These are phyloP conservation scores for Aegithalos caudatus DNA, from an alignment of 2,113 vertebrate species.

Conservation along the genomic window DNA sequence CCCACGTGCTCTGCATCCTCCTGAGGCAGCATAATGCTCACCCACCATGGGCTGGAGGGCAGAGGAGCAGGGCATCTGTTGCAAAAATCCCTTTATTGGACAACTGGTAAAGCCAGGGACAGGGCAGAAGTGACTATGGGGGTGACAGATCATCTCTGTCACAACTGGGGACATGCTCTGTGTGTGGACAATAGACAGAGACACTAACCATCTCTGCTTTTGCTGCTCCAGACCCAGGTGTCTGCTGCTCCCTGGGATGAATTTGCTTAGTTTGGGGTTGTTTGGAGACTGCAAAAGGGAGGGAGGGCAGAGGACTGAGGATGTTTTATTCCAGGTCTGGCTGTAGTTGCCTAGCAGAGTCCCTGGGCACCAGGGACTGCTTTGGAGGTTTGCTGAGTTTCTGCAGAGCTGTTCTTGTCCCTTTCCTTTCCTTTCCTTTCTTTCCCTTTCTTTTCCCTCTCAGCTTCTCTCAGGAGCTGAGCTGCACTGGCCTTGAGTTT, in stretches of 20 bases:
- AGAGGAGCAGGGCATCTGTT: neutral
- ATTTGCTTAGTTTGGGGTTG: neutral
- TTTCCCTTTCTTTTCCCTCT: too few species aligned
- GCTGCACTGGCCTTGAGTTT: neutral
- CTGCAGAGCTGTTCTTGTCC: neutral
- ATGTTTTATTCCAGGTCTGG: neutral
- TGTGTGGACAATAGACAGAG: neutral
- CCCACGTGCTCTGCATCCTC: neutral
- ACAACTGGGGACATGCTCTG: neutral
- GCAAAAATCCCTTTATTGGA: neutral
- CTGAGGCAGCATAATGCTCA: neutral
- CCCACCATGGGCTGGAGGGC: fast-evolving
- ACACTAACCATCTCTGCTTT: neutral
- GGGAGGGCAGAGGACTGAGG: neutral
- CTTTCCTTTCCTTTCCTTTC: too few species aligned
- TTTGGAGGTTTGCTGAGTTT: neutral
- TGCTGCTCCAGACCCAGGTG: neutral
- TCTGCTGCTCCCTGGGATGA: neutral
- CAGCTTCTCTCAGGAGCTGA: neutral
- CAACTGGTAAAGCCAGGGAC: fast-evolving
- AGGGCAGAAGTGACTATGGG: fast-evolving
- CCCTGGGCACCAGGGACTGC: neutral
- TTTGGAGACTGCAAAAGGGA: neutral
- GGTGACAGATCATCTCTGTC: neutral
- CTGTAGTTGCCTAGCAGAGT: neutral